Evolutionary conservation across 2,797 vertebrate genomes (phyloP).

Genomic region (Coracias cyanogaster): DNA sequence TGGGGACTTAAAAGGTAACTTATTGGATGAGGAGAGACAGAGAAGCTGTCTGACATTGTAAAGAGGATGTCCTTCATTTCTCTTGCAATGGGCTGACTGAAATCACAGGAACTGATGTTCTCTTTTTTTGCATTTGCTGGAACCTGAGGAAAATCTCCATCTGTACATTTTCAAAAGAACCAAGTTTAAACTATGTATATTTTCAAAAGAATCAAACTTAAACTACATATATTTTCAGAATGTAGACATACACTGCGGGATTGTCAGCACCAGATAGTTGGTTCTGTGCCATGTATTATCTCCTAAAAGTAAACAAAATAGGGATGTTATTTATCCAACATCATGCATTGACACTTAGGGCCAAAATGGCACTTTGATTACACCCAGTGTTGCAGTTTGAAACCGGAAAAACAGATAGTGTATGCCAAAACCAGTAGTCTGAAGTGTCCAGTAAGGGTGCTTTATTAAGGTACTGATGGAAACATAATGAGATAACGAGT

Average conservation of each 20-base stretch:
- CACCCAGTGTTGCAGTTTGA: not conserved
- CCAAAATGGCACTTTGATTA: not conserved
- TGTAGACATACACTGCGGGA: not conserved
- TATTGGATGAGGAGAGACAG: not conserved
- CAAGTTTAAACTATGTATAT: not conserved
- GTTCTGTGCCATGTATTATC: not conserved
- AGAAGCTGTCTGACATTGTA: not conserved
- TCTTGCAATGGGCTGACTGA: not conserved
- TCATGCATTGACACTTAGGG: not conserved
- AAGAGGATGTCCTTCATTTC: not conserved
- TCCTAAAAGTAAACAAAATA: not conserved
- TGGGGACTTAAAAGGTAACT: not conserved
- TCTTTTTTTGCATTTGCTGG: not conserved
- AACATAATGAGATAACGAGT: not conserved
- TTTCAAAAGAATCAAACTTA: not conserved
- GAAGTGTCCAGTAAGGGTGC: not conserved
- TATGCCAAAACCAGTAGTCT: not conserved
- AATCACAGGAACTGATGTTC: not conserved
- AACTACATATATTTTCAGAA: not conserved
- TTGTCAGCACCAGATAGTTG: not conserved
- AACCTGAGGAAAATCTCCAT: not conserved
- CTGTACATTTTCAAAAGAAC: not conserved
- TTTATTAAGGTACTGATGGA: not conserved
- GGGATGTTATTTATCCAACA: not conserved
- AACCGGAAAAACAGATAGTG: not conserved